Percentiles rank a stretch among this genome's conserved stretches.
Evolutionary conservation across 2,113 vertebrate species (phyloP).

Genomic region (Pungitius pungitius): DNA sequence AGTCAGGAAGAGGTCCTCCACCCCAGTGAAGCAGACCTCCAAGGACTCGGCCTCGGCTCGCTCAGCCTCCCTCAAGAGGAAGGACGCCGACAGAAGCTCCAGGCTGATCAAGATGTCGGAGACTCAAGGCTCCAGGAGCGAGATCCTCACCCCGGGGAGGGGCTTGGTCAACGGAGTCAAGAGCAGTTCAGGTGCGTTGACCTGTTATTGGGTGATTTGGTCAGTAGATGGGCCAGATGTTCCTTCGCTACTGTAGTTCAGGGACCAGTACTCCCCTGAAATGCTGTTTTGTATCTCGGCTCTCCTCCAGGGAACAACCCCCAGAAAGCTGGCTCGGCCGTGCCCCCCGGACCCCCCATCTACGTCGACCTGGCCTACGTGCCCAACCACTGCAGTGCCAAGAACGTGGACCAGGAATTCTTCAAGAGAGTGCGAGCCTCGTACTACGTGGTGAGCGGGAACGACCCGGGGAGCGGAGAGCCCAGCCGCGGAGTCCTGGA

Average conservation of each 20-base stretch:
- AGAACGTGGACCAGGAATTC: conserved; percentile 96
- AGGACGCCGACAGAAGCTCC: conserved; percentile 83
- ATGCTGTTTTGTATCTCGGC: conserved; percentile 5
- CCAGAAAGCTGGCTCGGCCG: conserved; percentile 70
- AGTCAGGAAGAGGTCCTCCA: conserved; percentile 86
- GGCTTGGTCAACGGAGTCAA: conserved; percentile 88
- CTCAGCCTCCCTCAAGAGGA: conserved; percentile 81
- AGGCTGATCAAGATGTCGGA: conserved; percentile 79
- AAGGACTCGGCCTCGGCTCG: conserved; percentile 84
- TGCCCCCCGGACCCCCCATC: conserved; percentile 85
- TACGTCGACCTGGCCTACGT: conserved; percentile 98
- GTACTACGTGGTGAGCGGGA: conserved; percentile 96
- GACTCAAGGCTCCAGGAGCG: conserved; percentile 79
- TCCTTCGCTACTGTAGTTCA: background rate
- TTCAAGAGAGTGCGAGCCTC: conserved; percentile 92
- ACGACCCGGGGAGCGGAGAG: conserved; percentile 91
- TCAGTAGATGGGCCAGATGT: background rate
- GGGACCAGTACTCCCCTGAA: background rate
- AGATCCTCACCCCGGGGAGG: conserved; percentile 84
- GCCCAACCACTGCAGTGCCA: conserved; percentile 97
- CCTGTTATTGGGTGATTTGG: background rate
- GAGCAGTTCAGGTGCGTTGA: conserved; percentile 83
- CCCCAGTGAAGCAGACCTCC: conserved; percentile 85
- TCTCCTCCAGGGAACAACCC: conserved; percentile 68
- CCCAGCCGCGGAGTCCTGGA: conserved; percentile 94